A percentile compares a stretch with the other conserved stretches of the same genome.
These are phyloP conservation scores for Azemiops feae DNA, from an alignment of 2,113 vertebrate species.

Conservation along the genomic window DNA sequence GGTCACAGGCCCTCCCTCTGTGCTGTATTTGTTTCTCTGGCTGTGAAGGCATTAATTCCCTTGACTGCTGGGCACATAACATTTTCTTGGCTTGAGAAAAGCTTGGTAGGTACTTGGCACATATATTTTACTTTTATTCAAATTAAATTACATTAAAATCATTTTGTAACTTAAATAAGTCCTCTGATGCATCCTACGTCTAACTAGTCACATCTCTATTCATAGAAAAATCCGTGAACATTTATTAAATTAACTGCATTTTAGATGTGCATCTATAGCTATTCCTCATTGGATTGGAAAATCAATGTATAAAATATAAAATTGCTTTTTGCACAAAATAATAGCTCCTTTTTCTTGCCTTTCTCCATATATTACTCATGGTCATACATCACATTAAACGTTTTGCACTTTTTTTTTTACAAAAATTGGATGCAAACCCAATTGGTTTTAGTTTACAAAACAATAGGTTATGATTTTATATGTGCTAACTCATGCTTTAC, in stretches of 20 bases:
- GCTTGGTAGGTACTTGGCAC: conserved; percentile 10
- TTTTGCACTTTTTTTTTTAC: background rate
- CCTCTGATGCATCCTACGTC: background rate
- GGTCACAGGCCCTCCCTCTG: background rate
- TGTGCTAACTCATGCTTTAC: background rate
- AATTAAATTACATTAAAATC: conserved; percentile 10
- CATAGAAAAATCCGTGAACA: background rate
- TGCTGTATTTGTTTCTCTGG: background rate
- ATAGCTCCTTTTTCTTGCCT: background rate
- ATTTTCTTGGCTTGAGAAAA: background rate
- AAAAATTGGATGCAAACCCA: background rate
- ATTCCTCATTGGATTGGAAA: background rate
- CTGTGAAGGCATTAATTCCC: background rate
- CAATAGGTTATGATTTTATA: background rate
- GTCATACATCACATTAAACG: background rate
- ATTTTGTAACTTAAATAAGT: conserved; percentile 9
- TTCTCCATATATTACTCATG: background rate
- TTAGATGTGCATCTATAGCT: background rate
- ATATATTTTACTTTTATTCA: conserved; percentile 6
- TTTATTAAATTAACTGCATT: background rate
- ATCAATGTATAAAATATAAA: background rate
- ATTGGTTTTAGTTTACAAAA: background rate
- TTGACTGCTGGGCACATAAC: background rate
- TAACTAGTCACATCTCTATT: background rate
- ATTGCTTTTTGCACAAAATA: background rate